A percentile compares a stretch with the other conserved stretches of the same genome.
phyloP scores from a whole-genome alignment of 2,113 vertebrate species.

The Lutjanus erythropterus region DNA sequence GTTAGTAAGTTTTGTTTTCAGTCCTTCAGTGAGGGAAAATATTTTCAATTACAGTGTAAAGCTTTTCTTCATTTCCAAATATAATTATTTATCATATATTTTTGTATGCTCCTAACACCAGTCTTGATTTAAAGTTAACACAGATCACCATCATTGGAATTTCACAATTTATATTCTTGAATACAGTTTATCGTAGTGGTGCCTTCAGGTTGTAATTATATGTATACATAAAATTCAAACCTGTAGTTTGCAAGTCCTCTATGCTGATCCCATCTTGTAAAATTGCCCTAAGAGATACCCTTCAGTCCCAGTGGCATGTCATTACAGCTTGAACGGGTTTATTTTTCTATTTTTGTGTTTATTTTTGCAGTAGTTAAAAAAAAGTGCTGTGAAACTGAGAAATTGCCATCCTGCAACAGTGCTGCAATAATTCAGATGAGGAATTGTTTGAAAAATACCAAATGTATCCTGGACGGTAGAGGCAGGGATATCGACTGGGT shows the following conservation, averaged over 20 bases:
- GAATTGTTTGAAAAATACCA: background rate
- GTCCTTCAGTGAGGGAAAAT: background rate
- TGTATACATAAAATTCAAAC: background rate
- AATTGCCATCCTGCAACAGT: background rate
- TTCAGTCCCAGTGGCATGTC: background rate
- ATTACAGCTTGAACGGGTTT: background rate
- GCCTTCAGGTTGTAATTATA: background rate
- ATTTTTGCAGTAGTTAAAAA: background rate
- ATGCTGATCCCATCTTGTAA: background rate
- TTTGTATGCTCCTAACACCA: background rate
- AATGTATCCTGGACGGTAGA: background rate
- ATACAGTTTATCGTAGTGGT: background rate
- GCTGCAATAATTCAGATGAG: background rate
- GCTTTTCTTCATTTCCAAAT: background rate
- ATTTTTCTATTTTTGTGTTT: background rate
- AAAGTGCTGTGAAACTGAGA: background rate
- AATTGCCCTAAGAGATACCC: background rate
- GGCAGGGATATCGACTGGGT: background rate
- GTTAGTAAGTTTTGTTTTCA: background rate
- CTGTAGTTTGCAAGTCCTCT: background rate
- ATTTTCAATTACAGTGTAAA: background rate
- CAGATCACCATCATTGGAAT: too few relatives aligned
- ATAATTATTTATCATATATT: background rate
- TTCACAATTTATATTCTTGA: background rate
- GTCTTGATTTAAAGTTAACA: slow-evolving; percentile 2